Evolutionary conservation across 1,140 invertebrate genomes (phyloP).

Genomic region (Copidosoma floridanum): DNA sequence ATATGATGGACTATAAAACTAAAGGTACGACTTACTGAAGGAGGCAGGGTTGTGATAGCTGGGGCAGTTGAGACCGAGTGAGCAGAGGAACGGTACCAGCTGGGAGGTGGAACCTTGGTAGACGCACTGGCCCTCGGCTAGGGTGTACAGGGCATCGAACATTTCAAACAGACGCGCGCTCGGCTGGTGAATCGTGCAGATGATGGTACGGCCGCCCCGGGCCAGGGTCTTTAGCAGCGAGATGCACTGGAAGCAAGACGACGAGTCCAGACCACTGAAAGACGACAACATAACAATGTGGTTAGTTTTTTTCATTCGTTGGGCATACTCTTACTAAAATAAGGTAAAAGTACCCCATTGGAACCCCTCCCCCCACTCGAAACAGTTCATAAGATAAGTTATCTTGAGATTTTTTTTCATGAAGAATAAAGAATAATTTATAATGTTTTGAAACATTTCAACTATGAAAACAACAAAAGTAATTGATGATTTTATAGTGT

Average conservation of each 20-base stretch:
- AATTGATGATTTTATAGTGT: too few relatives aligned
- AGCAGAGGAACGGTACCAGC: conserved; percentile 83
- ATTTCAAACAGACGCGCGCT: conserved; percentile 94
- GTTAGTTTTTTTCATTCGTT: too few relatives aligned
- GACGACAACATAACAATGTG: too few relatives aligned
- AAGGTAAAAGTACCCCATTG: too few relatives aligned
- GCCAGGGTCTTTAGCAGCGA: conserved; percentile 84
- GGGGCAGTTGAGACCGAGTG: conserved; percentile 82
- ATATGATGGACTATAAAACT: too few relatives aligned
- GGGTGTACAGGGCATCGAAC: conserved; percentile 93
- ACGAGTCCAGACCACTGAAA: conserved; percentile 88
- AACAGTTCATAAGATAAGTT: too few relatives aligned
- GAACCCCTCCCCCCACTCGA: too few relatives aligned
- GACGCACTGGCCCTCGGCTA: conserved; percentile 91
- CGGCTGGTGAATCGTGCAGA: conserved; percentile 97
- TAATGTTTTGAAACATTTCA: too few relatives aligned
- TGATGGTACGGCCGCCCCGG: conserved; percentile 87
- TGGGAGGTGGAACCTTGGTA: conserved; percentile 85
- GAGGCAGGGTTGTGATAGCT: conserved; percentile 96
- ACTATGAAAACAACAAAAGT: too few relatives aligned
- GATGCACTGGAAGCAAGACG: conserved; percentile 92
- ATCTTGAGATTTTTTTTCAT: too few relatives aligned
- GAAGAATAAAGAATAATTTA: too few relatives aligned
- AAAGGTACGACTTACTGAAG: conserved; percentile 74
- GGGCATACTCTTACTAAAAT: too few relatives aligned